Percentiles rank a stretch among this genome's conserved stretches.
These are phyloP conservation scores for Bujurquina vittata DNA, from an alignment of 2,113 vertebrate species.

Conservation along the genomic window DNA sequence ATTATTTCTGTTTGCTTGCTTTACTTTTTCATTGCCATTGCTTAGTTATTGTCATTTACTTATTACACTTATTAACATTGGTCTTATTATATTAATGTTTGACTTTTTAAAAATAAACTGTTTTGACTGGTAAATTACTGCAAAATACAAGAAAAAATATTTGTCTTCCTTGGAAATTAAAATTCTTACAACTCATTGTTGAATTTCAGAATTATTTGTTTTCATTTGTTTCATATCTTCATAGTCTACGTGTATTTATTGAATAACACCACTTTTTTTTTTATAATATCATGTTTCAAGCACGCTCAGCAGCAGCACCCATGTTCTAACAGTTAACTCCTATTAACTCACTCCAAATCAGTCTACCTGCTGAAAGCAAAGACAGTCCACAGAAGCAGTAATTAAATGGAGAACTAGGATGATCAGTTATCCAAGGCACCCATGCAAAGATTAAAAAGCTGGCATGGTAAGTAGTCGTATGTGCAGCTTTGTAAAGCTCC, in stretches of 20 bases:
- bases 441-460: background rate
- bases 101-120: background rate
- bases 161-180: too few species aligned
- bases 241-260: background rate
- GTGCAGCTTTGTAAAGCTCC: background rate
- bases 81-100: background rate
- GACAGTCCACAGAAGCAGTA: background rate
- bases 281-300: background rate
- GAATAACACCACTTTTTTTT: background rate
- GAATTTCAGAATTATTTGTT: background rate
- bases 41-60: too few species aligned
- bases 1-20: background rate
- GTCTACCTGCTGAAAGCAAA: background rate
- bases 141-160: background rate
- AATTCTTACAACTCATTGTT: background rate
- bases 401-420: background rate
- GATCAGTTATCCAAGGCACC: background rate
- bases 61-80: background rate
- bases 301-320: background rate
- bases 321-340: background rate
- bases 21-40: background rate
- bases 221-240: background rate
- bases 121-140: background rate
- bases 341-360: background rate
- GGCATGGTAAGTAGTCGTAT: background rate